Conservation (phyloP, 2,113 vertebrate genomes). For the Menura novaehollandiae region DNA sequence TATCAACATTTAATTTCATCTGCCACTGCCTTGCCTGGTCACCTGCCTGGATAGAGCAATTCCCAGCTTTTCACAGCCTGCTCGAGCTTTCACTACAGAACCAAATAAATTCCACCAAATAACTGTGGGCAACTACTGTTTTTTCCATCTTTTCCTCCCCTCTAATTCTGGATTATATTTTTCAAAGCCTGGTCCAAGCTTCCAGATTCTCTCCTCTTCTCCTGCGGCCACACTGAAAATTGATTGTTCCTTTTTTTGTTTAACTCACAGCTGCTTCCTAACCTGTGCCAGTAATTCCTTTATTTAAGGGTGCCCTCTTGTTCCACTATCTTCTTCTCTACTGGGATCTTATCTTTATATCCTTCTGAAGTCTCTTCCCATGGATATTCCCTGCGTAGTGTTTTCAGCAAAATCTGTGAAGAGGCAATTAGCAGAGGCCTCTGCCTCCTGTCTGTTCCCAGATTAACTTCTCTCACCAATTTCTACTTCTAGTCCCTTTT, state of each 20-base stretch:
- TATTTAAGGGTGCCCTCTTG: neutral
- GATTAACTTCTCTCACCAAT: neutral
- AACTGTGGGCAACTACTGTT: neutral
- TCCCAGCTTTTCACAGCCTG: neutral
- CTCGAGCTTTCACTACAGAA: neutral
- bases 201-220: neutral
- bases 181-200: neutral
- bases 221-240: neutral
- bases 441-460: neutral
- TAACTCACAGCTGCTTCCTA: neutral
- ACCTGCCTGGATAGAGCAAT: constrained; percentile 6
- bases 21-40: constrained; percentile 12
- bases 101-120: neutral
- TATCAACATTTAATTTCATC: constrained; percentile 59
- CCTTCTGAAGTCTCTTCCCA: neutral
- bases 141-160: neutral
- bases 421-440: neutral
- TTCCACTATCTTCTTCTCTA: neutral
- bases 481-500: neutral
- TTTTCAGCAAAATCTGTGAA: neutral
- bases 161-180: neutral
- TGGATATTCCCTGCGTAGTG: neutral
- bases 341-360: neutral
- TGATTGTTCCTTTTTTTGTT: neutral
- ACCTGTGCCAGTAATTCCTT: neutral